Evolutionary conservation across 1,140 invertebrate species (phyloP).

Genomic region (Zophobas morio): DNA sequence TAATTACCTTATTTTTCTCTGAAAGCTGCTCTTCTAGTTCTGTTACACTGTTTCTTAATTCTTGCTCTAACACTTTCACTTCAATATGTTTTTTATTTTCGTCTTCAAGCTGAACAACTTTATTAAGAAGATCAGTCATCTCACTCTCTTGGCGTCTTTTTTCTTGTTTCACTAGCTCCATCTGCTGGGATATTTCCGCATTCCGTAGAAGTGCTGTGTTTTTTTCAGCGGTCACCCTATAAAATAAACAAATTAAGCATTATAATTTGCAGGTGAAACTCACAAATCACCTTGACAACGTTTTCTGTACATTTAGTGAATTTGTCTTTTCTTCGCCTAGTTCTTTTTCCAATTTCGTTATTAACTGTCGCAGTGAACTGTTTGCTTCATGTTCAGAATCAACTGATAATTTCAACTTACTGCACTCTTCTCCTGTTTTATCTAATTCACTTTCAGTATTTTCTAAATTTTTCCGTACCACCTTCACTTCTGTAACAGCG

Average conservation of each 20-base stretch:
- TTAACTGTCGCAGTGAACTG: slow-evolving; percentile 58
- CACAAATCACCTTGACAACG: slow-evolving; percentile 62
- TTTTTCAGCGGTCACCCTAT: slow-evolving; percentile 79
- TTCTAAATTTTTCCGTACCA: slow-evolving; percentile 64
- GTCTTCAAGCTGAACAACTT: slow-evolving; percentile 69
- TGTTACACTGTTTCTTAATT: slow-evolving; percentile 74
- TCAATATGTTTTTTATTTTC: slow-evolving; percentile 70
- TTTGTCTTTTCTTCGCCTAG: slow-evolving; percentile 64
- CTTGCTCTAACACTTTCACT: slow-evolving; percentile 71
- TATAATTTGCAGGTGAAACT: slow-evolving; percentile 2
- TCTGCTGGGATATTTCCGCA: slow-evolving; percentile 87
- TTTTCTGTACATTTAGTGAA: slow-evolving; percentile 66
- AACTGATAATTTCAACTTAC: slow-evolving; percentile 61
- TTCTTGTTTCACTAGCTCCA: slow-evolving; percentile 81
- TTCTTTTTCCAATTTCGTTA: slow-evolving; percentile 64
- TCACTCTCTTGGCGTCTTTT: slow-evolving; percentile 77
- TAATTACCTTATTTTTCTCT: slow-evolving; percentile 83
- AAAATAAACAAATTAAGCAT: slow-evolving; percentile 42
- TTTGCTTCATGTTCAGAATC: slow-evolving; percentile 64
- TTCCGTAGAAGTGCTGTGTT: slow-evolving; percentile 84
- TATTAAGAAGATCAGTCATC: slow-evolving; percentile 70
- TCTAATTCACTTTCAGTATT: slow-evolving; percentile 64
- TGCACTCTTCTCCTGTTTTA: slow-evolving; percentile 63
- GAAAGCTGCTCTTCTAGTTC: slow-evolving; percentile 82
- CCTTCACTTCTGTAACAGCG: slow-evolving; percentile 63